Base-by-base conservation (phyloP, 1,140 invertebrate genomes). In the Penaeus vannamei region DNA sequence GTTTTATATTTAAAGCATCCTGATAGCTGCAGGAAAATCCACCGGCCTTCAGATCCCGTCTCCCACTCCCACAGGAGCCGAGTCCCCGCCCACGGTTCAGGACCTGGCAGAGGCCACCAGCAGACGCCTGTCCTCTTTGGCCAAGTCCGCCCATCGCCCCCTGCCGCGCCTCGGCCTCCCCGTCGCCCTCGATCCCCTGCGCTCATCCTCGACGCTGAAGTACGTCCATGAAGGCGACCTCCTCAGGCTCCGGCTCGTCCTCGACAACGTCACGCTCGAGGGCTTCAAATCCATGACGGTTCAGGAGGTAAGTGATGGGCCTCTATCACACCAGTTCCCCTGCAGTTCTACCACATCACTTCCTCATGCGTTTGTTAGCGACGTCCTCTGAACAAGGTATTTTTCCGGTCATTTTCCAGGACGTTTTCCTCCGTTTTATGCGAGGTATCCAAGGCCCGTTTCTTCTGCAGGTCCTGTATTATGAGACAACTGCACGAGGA, bases 201-300 rank as follows among this genome's bases (percentile, higher is more conserved):
- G 32, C 32, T 80, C 81, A 17, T 80, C 62, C 29, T 80, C 87
- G 23, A 66, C 81, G 42, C 87, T 89, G n/a, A 80, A 82, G 66
- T 89, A 89, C 59, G 62, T 89, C 12, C 87, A 89, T 32, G 87
- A 89, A 26, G 87, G 87, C n/a, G 87, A 89, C 76, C 66, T 89
- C 19, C 82, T 89, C 59, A 72, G 84, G 26, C 79, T 89, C 20
- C 59, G 82, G 23, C 87, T 89, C 62, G 62, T 81, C n/a, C 87
- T 89, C 29, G 79, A 89, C 46, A 89, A 89, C 66, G 84, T 89
- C 20, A 84, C 87, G 22, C 82, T 89, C 8, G 77, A 66, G n/a
- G 87, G 87, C 32, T 84, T 89, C 62, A 81, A 66, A 26, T 84
- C 81, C 22, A 66, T 89, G n/a, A 76, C 87, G 29, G 81, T 89